phyloP scores from a whole-genome alignment of 1,140 invertebrate genomes.

The Euwallacea similis region DNA sequence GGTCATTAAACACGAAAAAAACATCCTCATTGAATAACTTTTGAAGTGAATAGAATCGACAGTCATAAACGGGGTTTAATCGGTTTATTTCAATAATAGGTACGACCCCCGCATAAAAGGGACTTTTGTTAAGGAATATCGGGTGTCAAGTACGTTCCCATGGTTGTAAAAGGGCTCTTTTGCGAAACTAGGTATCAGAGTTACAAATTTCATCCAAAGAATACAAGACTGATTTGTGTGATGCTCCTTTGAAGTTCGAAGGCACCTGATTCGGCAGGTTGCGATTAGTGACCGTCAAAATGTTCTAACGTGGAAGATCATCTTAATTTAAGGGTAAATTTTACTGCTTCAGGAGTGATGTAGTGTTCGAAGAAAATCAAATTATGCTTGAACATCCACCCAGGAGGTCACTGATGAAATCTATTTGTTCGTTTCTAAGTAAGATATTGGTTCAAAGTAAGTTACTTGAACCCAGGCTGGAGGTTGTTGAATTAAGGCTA shows the following conservation, averaged over 20 bases:
- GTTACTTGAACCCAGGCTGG: too few species aligned
- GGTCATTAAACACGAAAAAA: constrained; percentile 31
- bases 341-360: background rate
- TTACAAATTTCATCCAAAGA: constrained; percentile 49
- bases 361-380: constrained; percentile 4
- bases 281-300: constrained; percentile 19
- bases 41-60: constrained; percentile 16
- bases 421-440: too few species aligned
- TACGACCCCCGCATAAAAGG: constrained; percentile 23
- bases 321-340: too few species aligned
- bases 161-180: constrained; percentile 45
- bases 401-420: too few species aligned
- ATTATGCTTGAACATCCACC: background rate
- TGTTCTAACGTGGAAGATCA: too few species aligned
- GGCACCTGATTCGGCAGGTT: constrained; percentile 44
- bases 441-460: too few species aligned
- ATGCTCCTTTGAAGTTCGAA: constrained; percentile 39
- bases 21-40: constrained; percentile 17
- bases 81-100: constrained; percentile 23
- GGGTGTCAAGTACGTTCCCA: constrained; percentile 52
- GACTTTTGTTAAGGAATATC: constrained; percentile 41
- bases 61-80: constrained; percentile 33
- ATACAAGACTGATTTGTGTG: constrained; percentile 32
- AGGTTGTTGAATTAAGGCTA: too few species aligned
- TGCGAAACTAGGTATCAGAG: constrained; percentile 50